Percentiles rank a stretch among this genome's conserved stretches.
Conservation (phyloP, 2,797 vertebrate genomes). For the Sebastes nivosus region DNA sequence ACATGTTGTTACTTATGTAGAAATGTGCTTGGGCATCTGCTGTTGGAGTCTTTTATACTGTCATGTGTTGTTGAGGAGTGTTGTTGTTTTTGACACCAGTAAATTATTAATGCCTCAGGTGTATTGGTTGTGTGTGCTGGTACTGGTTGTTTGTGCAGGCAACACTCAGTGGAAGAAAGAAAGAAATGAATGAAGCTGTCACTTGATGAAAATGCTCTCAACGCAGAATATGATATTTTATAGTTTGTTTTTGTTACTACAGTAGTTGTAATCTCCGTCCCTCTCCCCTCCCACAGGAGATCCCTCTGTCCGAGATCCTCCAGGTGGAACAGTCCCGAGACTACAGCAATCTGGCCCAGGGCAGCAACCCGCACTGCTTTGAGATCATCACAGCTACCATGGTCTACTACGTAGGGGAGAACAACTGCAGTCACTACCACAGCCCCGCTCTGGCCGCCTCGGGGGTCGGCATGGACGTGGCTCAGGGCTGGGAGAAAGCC, state of each 20-base stretch:
- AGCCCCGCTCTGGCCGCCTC: slow-evolving; percentile 91
- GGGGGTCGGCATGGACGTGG: slow-evolving; percentile 93
- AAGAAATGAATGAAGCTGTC: background rate
- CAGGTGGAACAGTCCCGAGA: slow-evolving; percentile 91
- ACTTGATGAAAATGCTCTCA: background rate
- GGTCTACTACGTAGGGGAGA: slow-evolving; percentile 98
- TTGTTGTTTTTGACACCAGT: background rate
- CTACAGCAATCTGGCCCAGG: slow-evolving; percentile 89
- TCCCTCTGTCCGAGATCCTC: slow-evolving; percentile 98
- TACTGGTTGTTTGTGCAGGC: background rate
- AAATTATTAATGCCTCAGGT: background rate
- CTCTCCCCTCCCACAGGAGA: slow-evolving; percentile 85
- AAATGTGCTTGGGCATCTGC: background rate
- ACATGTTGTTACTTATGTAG: background rate
- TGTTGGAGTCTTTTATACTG: background rate
- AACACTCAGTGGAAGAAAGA: background rate
- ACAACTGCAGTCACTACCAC: slow-evolving; percentile 88
- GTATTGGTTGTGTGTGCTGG: background rate
- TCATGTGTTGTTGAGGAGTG: background rate
- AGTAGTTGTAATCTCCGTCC: background rate
- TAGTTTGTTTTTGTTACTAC: background rate
- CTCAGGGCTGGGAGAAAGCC: slow-evolving; percentile 97
- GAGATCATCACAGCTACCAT: slow-evolving; percentile 98
- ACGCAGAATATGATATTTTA: background rate
- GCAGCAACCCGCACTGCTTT: slow-evolving; percentile 97